Evolutionary conservation across 1,140 invertebrate genomes (phyloP).

Genomic region (Cyclina sinensis): DNA sequence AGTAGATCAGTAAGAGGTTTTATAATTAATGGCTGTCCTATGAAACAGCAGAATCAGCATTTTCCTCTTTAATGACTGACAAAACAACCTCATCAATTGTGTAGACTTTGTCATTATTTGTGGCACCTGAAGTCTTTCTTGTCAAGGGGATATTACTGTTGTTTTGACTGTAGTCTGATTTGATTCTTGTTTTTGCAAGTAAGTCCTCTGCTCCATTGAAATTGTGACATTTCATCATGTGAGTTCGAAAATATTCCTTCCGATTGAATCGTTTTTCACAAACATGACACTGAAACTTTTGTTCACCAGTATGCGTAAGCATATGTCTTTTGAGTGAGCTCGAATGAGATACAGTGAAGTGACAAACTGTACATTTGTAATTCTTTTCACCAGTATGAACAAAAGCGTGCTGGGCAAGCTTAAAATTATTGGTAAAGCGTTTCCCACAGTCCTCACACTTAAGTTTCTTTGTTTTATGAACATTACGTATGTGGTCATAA

Average conservation of each 20-base stretch:
- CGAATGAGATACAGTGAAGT: neutral
- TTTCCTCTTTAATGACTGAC: too few relatives aligned
- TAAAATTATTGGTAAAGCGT: too few relatives aligned
- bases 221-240: conserved; percentile 22
- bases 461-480: neutral
- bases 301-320: neutral
- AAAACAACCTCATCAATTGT: too few relatives aligned
- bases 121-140: too few relatives aligned
- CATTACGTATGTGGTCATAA: neutral
- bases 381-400: conserved; percentile 10
- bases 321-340: neutral
- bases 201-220: neutral
- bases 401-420: neutral
- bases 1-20: too few relatives aligned
- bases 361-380: conserved; percentile 1
- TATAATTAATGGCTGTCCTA: too few relatives aligned
- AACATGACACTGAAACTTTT: conserved; percentile 31
- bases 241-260: neutral
- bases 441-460: neutral
- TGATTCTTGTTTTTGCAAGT: neutral
- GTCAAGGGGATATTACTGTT: too few relatives aligned
- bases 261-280: conserved; percentile 8
- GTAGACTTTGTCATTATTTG: too few relatives aligned
- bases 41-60: too few relatives aligned
- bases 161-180: too few relatives aligned